These are phyloP conservation scores for Formica exsecta DNA, from an alignment of 1,140 invertebrate genomes.

Conservation along the genomic window DNA sequence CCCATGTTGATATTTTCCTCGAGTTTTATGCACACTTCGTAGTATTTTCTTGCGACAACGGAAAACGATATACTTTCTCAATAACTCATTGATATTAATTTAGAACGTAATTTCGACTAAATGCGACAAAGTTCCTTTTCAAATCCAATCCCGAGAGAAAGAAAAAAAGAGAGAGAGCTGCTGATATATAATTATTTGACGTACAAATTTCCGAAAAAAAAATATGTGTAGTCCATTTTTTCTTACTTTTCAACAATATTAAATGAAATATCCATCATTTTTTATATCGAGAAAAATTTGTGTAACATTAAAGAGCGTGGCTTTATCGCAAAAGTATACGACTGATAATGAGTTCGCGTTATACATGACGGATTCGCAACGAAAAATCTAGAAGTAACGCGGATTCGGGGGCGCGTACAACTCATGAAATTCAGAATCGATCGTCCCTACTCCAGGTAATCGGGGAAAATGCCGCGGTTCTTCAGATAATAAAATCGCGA, in stretches of 20 bases:
- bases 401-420: neutral
- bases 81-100: constrained; percentile 3
- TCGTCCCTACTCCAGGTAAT: constrained; percentile 49
- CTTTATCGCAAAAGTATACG: neutral
- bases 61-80: neutral
- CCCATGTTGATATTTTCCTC: constrained; percentile 43
- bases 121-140: neutral
- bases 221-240: neutral
- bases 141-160: neutral
- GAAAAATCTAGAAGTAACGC: constrained; percentile 11
- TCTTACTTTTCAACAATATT: neutral
- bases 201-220: neutral
- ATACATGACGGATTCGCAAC: constrained; percentile 10
- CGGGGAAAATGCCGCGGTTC: constrained; percentile 49
- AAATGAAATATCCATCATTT: neutral
- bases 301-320: neutral
- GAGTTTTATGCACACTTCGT: constrained; percentile 11
- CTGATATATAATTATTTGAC: neutral
- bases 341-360: neutral
- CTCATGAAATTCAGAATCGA: constrained; percentile 57
- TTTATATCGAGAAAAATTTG: neutral
- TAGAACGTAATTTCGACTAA: constrained; percentile 10
- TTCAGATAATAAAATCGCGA: constrained; percentile 63
- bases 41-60: constrained; percentile 23
- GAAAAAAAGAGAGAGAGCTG: neutral